These are phyloP conservation scores for Agapornis canus DNA, from an alignment of 2,797 vertebrate species.

Conservation along the genomic window DNA sequence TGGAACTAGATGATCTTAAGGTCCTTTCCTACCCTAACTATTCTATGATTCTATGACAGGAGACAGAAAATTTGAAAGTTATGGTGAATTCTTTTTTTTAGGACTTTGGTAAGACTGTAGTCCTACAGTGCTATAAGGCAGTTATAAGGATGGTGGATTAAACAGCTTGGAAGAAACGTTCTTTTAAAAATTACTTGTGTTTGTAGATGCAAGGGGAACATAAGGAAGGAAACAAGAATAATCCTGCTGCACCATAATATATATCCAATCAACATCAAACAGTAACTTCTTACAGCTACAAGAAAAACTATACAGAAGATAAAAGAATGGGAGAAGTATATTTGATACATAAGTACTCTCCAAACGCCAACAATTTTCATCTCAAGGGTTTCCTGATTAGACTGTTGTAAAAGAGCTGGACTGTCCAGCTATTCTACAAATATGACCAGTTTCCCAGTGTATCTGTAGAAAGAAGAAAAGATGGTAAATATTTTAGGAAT, in stretches of 20 bases:
- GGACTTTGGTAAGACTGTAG: background rate
- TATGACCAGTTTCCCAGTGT: background rate
- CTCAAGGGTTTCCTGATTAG: background rate
- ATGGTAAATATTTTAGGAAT: background rate
- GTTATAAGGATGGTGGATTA: background rate
- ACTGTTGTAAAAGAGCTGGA: background rate
- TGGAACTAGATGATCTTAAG: too few species aligned
- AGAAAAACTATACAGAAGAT: background rate
- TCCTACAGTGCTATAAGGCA: background rate
- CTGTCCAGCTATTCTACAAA: background rate
- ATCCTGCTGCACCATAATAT: background rate
- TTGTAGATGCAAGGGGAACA: background rate
- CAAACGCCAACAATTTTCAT: background rate
- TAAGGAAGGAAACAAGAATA: background rate
- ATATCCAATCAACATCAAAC: background rate
- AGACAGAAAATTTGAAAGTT: background rate
- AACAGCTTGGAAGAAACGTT: background rate
- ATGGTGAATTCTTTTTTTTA: background rate
- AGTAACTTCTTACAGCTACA: background rate
- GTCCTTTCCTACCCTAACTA: too few species aligned
- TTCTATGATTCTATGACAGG: too few species aligned
- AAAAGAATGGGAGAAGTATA: background rate
- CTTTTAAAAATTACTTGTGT: background rate
- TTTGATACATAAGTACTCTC: background rate
- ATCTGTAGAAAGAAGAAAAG: background rate